Conservation (phyloP, 2,888 invertebrate species). For the Noctua comes region DNA sequence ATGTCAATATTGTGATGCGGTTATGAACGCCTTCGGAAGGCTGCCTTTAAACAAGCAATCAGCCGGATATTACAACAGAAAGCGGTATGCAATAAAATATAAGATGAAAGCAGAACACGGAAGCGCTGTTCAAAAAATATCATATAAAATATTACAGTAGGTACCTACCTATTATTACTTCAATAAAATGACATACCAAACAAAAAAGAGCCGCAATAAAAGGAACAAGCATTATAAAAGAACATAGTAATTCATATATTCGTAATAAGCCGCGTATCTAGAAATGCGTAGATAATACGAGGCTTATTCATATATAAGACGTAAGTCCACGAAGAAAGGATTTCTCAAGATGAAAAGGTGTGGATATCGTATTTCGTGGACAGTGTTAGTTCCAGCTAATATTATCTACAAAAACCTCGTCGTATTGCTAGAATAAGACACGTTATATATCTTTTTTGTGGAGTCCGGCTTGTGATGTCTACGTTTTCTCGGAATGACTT, state of each 20-base stretch:
- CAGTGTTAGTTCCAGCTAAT: constrained; percentile 38
- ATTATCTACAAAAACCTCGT: constrained; percentile 44
- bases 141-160: neutral
- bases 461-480: constrained; percentile 24
- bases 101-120: neutral
- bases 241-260: constrained; percentile 50
- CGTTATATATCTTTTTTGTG: constrained; percentile 16
- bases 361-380: constrained; percentile 48
- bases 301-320: constrained; percentile 48
- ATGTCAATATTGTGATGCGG: neutral
- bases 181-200: neutral
- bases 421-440: constrained; percentile 35
- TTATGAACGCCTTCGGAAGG: neutral
- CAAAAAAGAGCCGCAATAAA: constrained; percentile 33
- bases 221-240: constrained; percentile 16
- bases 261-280: constrained; percentile 53
- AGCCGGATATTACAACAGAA: neutral
- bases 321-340: constrained; percentile 47
- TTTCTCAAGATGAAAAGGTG: constrained; percentile 62
- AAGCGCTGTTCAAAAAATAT: neutral
- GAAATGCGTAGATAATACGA: constrained; percentile 57
- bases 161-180: neutral
- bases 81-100: too few species aligned
- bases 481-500: constrained; percentile 19
- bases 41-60: neutral